These are phyloP conservation scores for Australoheros facetus DNA, from an alignment of 2,797 vertebrate genomes.

Conservation along the genomic window DNA sequence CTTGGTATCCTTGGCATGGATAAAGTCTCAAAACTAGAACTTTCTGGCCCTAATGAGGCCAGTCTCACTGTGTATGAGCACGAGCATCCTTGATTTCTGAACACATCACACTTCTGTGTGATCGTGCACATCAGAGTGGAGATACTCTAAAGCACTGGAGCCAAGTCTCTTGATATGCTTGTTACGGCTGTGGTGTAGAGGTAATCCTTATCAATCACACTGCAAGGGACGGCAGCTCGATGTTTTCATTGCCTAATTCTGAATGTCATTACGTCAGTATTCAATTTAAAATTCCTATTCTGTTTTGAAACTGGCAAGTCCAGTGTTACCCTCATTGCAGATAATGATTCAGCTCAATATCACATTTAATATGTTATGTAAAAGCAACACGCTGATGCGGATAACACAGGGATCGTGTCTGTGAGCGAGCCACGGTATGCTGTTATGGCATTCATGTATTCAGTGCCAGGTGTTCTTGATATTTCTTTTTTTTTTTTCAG, in stretches of 20 bases:
- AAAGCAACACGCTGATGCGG: constrained; percentile 11
- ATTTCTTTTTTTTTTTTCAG: constrained; percentile 13
- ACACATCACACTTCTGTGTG: constrained; percentile 66
- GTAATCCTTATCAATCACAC: constrained; percentile 43
- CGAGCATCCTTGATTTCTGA: constrained; percentile 64
- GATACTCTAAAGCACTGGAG: constrained; percentile 52
- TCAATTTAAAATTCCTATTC: constrained; percentile 29
- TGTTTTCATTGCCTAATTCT: constrained; percentile 42
- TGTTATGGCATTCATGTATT: constrained; percentile 49
- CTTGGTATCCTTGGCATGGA: constrained; percentile 33
- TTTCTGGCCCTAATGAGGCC: constrained; percentile 76
- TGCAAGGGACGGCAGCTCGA: background rate
- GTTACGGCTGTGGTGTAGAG: constrained; percentile 45
- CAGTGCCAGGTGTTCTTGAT: constrained; percentile 50
- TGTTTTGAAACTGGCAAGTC: constrained; percentile 8
- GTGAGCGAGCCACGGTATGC: background rate
- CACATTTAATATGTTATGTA: constrained; percentile 11
- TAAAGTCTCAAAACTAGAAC: constrained; percentile 60
- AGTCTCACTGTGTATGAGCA: constrained; percentile 44
- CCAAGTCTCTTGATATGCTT: constrained; percentile 51
- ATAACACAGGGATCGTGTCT: constrained; percentile 36
- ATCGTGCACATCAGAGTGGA: constrained; percentile 66
- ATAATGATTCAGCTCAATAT: constrained; percentile 3
- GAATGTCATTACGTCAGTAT: constrained; percentile 31
- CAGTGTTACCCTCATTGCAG: background rate